Evolutionary conservation across 2,113 vertebrate genomes (phyloP), one percentile per base, ranked within the genome.

Genomic region (Tetrao urogallus): DNA sequence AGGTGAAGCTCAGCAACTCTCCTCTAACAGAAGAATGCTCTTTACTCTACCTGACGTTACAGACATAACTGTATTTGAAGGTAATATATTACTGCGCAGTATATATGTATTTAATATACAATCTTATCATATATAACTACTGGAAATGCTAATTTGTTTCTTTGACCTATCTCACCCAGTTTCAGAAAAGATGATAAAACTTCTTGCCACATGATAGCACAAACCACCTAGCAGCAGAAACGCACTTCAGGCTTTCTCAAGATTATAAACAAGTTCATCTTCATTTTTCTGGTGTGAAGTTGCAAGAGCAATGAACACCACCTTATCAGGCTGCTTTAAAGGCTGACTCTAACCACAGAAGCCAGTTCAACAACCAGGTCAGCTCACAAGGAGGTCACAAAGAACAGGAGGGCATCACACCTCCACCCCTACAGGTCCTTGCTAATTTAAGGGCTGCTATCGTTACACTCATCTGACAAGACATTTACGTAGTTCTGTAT

Each of bases 141-240:
- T 21, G 11, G 22, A 77, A 90, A 88, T 77, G 54, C 50, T 40
- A 4, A 13, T 40, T 65, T 56, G 43, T 43, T 69, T 63, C 24
- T 27, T 40, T 43, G 61, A 83, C 42, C 13, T 42, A 25, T 13
- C 34, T 72, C 45, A 70, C 14, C 3, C 3, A 24, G 0, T 72
- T 82, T 86, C 52, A 69, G 76, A 77, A 32, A 25, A 54, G 42
- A 22, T 45, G 17, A 73, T 45, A 42, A 10, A 77, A 58, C 21
- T 4, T 17, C 28, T 8, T 11, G 0, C 21, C 0, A 0, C n/a
- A 20, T 25, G 40, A 61, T 43, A 64, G n/a, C 40, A 63, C 4
- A 12, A 60, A 65, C 6, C 5, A 52, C 6, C 27, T 30, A 60
- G 43, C 11, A 71, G 3, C 17, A 38, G 66, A 82, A 60, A 50